Conservation (phyloP, 2,113 vertebrate genomes). For the Theristicus caerulescens region DNA sequence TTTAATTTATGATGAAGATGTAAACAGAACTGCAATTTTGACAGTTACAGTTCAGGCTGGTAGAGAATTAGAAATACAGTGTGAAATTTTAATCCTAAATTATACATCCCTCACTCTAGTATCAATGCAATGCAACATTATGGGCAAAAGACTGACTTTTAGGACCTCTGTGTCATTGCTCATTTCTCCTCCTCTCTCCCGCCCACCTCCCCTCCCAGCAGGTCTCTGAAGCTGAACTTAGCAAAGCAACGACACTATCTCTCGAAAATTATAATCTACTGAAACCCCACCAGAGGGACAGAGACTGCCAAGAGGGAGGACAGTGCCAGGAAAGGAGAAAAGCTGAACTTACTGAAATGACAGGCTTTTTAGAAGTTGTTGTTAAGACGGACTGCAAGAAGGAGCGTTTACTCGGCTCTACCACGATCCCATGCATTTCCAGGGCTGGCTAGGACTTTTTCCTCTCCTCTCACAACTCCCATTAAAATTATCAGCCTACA, state of each 20-base stretch:
- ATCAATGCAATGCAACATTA: background rate
- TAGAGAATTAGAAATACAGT: background rate
- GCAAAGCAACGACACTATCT: background rate
- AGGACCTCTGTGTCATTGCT: background rate
- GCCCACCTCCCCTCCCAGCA: background rate
- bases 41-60: background rate
- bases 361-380: constrained; percentile 2
- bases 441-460: background rate
- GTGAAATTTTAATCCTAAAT: background rate
- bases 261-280: background rate
- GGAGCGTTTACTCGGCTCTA: background rate
- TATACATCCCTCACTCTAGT: background rate
- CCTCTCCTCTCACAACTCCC: constrained; percentile 17
- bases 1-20: background rate
- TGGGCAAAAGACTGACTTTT: background rate
- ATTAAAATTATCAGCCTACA: constrained; percentile 57
- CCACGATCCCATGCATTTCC: background rate
- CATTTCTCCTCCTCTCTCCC: background rate
- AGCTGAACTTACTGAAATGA: constrained; percentile 19
- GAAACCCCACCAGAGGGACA: background rate
- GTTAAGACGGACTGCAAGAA: background rate
- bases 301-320: background rate
- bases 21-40: background rate
- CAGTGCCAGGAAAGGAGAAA: background rate
- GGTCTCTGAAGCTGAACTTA: background rate